A percentile compares a stretch with the other conserved stretches of the same genome.
phyloP scores from a whole-genome alignment of 1,140 invertebrate species.

The Heliothis virescens region DNA sequence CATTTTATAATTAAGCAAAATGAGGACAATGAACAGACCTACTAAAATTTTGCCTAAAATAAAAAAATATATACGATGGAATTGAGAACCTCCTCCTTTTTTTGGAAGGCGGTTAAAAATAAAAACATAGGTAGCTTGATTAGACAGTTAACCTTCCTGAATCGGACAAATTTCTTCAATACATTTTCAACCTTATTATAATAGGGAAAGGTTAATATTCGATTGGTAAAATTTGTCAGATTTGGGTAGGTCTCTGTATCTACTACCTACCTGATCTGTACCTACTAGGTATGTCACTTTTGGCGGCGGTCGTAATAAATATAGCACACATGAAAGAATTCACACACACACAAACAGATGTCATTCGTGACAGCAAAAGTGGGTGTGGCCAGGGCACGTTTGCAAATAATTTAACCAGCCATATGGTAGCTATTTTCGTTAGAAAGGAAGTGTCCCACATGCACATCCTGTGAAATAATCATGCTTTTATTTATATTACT shows the following conservation, averaged over 20 bases:
- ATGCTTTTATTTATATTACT: background rate
- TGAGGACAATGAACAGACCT: background rate
- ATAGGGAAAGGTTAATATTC: no score
- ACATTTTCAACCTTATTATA: no score
- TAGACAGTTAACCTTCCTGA: no score
- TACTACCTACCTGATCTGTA: no score
- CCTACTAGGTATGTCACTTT: background rate
- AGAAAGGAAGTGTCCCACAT: slow-evolving; percentile 30
- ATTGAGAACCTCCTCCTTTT: no score
- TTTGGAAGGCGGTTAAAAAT: no score
- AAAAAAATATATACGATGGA: no score
- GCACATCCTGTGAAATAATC: slow-evolving; percentile 12
- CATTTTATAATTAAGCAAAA: slow-evolving; percentile 10
- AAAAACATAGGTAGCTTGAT: no score
- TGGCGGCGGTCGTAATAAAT: background rate
- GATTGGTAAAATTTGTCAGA: no score
- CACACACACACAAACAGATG: background rate
- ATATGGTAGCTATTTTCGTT: background rate
- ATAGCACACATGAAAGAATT: background rate
- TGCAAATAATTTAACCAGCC: slow-evolving; percentile 10
- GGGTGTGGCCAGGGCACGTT: background rate
- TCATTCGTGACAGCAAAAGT: background rate
- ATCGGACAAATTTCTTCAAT: no score
- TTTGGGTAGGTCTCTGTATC: no score
- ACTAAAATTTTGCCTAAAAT: no score